Evolutionary conservation across 37 sponge, comb jelly and placozoan species (phyloP).

Genomic region (Aplysina aerophoba): DNA sequence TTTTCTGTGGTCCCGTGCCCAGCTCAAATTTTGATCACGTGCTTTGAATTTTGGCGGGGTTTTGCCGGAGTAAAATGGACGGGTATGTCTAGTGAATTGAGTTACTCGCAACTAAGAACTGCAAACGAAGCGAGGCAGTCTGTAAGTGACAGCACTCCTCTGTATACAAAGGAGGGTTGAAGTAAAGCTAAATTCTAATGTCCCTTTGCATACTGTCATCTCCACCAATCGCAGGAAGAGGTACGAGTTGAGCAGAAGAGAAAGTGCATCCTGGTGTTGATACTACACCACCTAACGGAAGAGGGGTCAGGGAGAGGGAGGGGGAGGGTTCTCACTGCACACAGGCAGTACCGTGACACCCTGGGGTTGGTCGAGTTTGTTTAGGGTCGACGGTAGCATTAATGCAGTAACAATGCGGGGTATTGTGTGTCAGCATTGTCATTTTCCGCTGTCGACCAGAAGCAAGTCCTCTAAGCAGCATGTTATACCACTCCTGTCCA

Average conservation of each 20-base stretch:
- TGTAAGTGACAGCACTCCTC: background rate
- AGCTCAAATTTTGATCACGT: background rate
- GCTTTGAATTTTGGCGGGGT: conserved; percentile 2
- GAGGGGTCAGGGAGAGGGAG: conserved; percentile 79
- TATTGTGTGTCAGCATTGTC: no score
- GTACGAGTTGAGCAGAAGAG: conserved; percentile 70
- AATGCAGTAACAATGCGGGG: no score
- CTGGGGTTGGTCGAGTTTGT: no score
- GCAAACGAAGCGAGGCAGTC: conserved; percentile 82
- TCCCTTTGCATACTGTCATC: background rate
- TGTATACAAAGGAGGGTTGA: background rate
- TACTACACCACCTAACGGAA: conserved; percentile 81
- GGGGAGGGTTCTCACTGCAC: background rate
- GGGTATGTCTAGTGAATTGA: conserved; percentile 77
- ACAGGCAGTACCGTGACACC: no score
- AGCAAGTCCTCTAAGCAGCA: no score
- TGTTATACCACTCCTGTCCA: no score
- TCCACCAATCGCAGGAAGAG: conserved; percentile 74
- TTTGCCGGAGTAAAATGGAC: background rate
- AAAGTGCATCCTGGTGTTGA: conserved; percentile 82
- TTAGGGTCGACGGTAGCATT: no score
- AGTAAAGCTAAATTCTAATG: background rate
- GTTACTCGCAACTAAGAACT: conserved; percentile 91
- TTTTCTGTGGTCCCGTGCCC: no score
- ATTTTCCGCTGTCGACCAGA: no score